Evolutionary conservation across 2,797 vertebrate species (phyloP).

Genomic region (Gadopsis bispinosus): DNA sequence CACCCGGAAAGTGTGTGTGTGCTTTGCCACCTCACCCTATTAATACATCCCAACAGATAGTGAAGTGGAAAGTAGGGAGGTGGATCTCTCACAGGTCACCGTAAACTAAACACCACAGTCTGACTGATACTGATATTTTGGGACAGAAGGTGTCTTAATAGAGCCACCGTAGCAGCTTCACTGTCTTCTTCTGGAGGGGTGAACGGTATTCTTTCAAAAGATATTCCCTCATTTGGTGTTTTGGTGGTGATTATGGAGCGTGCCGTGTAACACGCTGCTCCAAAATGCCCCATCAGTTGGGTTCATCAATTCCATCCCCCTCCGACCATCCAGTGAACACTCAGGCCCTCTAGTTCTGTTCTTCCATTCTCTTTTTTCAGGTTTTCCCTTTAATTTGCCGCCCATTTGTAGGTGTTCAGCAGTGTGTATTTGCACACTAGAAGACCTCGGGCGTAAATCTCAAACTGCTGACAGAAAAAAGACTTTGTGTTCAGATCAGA

Average conservation of each 20-base stretch:
- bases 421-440: background rate
- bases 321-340: background rate
- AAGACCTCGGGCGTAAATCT: no score
- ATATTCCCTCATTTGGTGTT: no score
- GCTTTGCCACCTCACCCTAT: conserved; percentile 71
- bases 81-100: conserved; percentile 36
- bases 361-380: background rate
- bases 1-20: conserved; percentile 82
- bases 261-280: no score
- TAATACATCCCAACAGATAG: conserved; percentile 68
- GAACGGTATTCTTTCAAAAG: background rate
- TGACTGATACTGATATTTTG: conserved; percentile 1
- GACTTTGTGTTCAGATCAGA: background rate
- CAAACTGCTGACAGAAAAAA: background rate
- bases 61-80: conserved; percentile 59
- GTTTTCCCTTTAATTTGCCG: background rate
- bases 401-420: background rate
- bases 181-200: background rate
- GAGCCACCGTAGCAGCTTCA: background rate
- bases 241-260: no score
- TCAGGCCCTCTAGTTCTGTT: background rate
- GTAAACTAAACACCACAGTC: conserved; percentile 46
- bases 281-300: background rate
- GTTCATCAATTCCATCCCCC: background rate
- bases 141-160: background rate